Base-by-base conservation (phyloP, 2,113 vertebrate genomes). In the Clarias magur region DNA sequence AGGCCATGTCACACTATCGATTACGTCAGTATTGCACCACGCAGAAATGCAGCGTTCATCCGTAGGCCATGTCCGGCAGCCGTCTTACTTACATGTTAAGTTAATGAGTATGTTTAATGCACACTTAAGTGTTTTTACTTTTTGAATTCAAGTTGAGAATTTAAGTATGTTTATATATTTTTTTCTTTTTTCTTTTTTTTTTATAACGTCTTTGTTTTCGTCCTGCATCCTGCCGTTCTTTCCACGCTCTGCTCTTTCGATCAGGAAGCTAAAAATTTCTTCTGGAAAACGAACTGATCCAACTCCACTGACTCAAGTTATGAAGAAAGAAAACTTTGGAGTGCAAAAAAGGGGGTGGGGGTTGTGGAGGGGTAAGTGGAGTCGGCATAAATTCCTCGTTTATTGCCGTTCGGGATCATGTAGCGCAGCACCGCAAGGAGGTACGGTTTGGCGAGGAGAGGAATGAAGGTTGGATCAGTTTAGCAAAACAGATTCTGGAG, bases 311-410 rank as follows among this genome's bases (percentile, higher is more conserved):
- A 93, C 60, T 91, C 84, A 88, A 81, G 86, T 85, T 90, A 76
- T 87, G 75, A 90, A 81, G 82, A 57, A 72, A n/a, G 53, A 70
- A 59, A 90, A 82, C 91, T 88, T 87, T 80, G 56, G 80, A 13
- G 78, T 78, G 85, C 88, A 86, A 34, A 34, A 34, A 75, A 90
- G 0, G 3, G 25, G 16, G 23, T 4, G 70, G 19, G 38, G 34
- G 72, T 4, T 5, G 63, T 67, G 21, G 23, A n/a, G 67, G 10
- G 5, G 10, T 12, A 13, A 42, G 17, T 12, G 7, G 9, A 3
- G 59, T 92, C 84, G 91, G 87, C 91, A 92, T 87, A 86, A 92
- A 91, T 92, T 93, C 88, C 62, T 93, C 76, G 88, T 88, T 86
- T 84, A 90, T 81, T 84, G 83, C 70, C 65, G 86, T 90, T 70